A percentile compares a stretch with the other conserved stretches of the same genome.
Conservation (phyloP, 2,888 invertebrate genomes). For the Muscina levida region DNA sequence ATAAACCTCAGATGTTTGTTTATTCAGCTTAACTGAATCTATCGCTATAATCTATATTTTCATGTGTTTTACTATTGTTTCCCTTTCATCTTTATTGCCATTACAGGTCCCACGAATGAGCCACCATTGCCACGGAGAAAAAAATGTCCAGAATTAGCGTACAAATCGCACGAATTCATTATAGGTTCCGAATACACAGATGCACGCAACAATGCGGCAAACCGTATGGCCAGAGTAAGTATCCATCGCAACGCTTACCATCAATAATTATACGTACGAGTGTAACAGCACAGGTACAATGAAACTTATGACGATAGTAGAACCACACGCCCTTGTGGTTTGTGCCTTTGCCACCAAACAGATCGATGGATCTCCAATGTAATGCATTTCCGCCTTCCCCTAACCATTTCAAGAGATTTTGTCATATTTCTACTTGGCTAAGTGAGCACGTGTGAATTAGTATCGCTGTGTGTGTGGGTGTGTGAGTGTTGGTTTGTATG, state of each 20-base stretch:
- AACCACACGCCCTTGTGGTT: too few species aligned
- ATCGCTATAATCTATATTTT: too few species aligned
- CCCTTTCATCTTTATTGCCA: conserved; percentile 52
- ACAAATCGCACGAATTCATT: conserved; percentile 91
- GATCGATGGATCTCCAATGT: not conserved
- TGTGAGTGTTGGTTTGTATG: not conserved
- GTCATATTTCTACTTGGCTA: not conserved
- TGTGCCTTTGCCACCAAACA: not conserved
- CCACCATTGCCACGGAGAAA: conserved; percentile 92
- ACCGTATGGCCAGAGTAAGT: conserved; percentile 79
- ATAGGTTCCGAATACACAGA: conserved; percentile 83
- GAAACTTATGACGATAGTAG: not conserved
- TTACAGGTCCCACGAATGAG: conserved; percentile 83
- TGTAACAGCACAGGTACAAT: too few species aligned
- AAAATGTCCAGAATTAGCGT: conserved; percentile 93
- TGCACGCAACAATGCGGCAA: conserved; percentile 80
- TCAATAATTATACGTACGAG: not conserved
- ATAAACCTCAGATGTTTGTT: too few species aligned
- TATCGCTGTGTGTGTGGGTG: too few species aligned
- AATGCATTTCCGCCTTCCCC: not conserved
- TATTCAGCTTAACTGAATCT: too few species aligned
- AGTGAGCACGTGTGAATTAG: not conserved
- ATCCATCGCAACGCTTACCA: conserved; percentile 1
- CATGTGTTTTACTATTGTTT: not conserved
- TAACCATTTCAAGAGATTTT: not conserved